These are phyloP conservation scores for Acanthopleura granulata DNA, from an alignment of 2,888 invertebrate species.

Conservation along the genomic window DNA sequence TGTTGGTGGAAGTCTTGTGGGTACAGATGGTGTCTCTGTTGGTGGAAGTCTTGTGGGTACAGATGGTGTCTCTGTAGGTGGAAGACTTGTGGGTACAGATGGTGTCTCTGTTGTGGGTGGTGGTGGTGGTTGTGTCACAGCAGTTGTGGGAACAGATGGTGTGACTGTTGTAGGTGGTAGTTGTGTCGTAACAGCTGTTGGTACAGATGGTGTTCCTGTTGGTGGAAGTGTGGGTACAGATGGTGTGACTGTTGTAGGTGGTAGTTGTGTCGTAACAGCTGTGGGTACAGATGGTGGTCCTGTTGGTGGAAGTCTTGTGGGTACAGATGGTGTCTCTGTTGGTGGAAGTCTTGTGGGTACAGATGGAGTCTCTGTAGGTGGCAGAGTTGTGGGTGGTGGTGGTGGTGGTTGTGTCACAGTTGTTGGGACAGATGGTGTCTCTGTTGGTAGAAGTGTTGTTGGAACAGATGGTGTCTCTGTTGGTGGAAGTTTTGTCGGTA, in stretches of 20 bases:
- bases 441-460: background rate
- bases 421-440: background rate
- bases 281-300: background rate
- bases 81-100: background rate
- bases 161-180: background rate
- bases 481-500: background rate
- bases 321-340: background rate
- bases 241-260: background rate
- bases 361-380: background rate
- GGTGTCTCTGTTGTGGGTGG: background rate
- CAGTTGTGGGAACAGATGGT: background rate
- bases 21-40: too few relatives aligned
- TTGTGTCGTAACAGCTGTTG: background rate
- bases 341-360: background rate
- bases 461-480: background rate
- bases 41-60: too few relatives aligned
- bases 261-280: too few relatives aligned
- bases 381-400: background rate
- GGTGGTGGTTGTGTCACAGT: background rate
- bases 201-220: background rate
- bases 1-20: too few relatives aligned
- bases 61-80: background rate
- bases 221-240: background rate
- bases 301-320: background rate
- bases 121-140: background rate